phyloP scores from a whole-genome alignment of 2,113 vertebrate species.

The Brachirus orientalis region DNA sequence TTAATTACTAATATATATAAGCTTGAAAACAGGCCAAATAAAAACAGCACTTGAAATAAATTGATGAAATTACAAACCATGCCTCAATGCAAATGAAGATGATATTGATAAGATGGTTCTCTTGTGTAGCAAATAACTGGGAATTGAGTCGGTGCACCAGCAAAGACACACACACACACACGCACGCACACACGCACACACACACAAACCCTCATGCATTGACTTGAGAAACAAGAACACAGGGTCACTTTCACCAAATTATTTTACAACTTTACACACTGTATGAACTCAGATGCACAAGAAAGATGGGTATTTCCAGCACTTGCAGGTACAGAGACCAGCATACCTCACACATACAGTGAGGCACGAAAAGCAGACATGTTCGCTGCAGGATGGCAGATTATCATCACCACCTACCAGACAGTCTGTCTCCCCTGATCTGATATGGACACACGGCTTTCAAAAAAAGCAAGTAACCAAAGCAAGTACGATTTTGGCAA shows the following conservation, averaged over 20 bases:
- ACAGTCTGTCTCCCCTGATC: slow-evolving; percentile 67
- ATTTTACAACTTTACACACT: slow-evolving; percentile 6
- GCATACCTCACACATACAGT: slow-evolving; percentile 62
- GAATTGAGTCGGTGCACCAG: neutral
- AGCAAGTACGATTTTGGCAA: neutral
- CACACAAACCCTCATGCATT: neutral
- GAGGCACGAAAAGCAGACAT: slow-evolving; percentile 57
- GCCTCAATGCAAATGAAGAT: too few relatives aligned
- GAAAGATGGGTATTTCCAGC: slow-evolving; percentile 45
- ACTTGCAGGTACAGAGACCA: slow-evolving; percentile 29
- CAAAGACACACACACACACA: too few relatives aligned
- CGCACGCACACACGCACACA: too few relatives aligned
- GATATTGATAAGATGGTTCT: neutral
- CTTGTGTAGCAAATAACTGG: neutral
- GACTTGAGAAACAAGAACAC: neutral
- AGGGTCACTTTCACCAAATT: neutral
- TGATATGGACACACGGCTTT: slow-evolving; percentile 56
- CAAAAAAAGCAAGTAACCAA: slow-evolving; percentile 14
- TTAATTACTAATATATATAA: too few relatives aligned
- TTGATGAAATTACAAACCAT: too few relatives aligned
- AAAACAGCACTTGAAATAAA: too few relatives aligned
- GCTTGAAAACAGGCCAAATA: too few relatives aligned
- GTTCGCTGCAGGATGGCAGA: slow-evolving; percentile 48
- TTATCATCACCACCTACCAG: slow-evolving; percentile 72
- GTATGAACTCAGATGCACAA: neutral